Evolutionary conservation across 2,888 invertebrate genomes (phyloP), one percentile per base, ranked within the genome.

Genomic region (Hemistola chrysoprasaria): DNA sequence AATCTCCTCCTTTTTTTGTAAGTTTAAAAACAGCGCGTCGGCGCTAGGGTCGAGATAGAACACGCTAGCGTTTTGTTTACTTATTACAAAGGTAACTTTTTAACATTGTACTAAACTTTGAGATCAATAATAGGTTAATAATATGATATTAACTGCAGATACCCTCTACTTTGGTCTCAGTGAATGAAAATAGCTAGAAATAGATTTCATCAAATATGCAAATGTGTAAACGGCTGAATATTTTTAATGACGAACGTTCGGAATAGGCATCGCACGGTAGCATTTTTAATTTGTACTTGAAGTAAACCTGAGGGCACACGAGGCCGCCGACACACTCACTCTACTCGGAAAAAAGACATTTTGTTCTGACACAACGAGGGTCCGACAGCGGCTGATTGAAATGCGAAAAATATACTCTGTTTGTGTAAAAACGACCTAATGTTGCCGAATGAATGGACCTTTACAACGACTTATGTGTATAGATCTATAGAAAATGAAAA

Each of bases 261-360:
- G 27, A 74, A 78, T 76, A 71, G 4, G 16, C 16, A 3, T 2
- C 28, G 1, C 56, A 62, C 65, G 60, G 46, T 56, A 68, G 59
- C 57, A 65, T 82, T 85, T 84, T 85, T 86, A 85, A 84, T 85
- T 84, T 85, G 79, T 85, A 83, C 84, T 83, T 79, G 70, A 84
- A 84, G 84, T 78, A 71, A 80, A 78, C 73, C 78, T 66, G 71
- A 71, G 78, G 78, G 65, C 60, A 64, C 63, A 56, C 53, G 62
- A 66, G 67, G 61, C 62, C 54, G 62, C 58, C 64, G 67, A 62
- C 50, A 65, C 54, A 66, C 49, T 65, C 29, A 67, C n/a, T 16
- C 16, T 4, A 4, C 16, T 16, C 16, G 16, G 69, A 67, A 72
- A 71, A 59, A 37, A 61, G 66, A 67, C 68, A 70, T 65, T 80